These are phyloP conservation scores for Oryzias woworae DNA, from an alignment of 2,113 vertebrate genomes.

Conservation along the genomic window DNA sequence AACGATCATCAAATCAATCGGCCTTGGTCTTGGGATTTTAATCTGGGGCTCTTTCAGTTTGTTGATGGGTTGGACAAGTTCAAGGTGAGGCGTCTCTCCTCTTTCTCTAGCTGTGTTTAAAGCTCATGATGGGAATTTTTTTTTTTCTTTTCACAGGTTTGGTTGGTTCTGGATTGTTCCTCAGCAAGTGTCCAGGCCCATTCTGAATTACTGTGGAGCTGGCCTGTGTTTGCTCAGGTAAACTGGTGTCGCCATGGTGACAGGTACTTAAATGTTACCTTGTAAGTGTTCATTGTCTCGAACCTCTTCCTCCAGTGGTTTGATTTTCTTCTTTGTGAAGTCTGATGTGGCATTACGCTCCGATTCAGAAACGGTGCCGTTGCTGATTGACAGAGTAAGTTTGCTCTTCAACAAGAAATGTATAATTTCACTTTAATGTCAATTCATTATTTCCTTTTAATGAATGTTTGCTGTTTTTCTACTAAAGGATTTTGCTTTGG, in stretches of 20 bases:
- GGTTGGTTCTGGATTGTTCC: slow-evolving; percentile 89
- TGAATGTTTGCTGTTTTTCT: no score
- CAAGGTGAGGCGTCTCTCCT: slow-evolving; percentile 76
- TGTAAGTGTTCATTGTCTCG: not conserved
- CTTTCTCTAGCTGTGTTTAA: not conserved
- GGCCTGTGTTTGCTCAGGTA: slow-evolving; percentile 88
- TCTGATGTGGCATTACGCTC: slow-evolving; percentile 74
- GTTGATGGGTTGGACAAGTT: slow-evolving; percentile 89
- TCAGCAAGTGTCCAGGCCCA: slow-evolving; percentile 80
- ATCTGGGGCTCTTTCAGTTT: slow-evolving; percentile 88
- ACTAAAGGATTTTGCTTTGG: not conserved
- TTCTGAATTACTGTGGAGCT: slow-evolving; percentile 86
- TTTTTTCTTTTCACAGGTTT: slow-evolving; percentile 73
- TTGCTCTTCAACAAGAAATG: not conserved
- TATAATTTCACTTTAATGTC: not conserved
- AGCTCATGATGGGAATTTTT: not conserved
- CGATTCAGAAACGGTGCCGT: slow-evolving; percentile 66
- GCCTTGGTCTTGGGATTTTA: slow-evolving; percentile 86
- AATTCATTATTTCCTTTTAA: no score
- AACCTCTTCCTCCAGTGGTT: slow-evolving; percentile 74
- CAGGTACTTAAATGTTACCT: not conserved
- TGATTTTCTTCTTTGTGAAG: slow-evolving; percentile 91
- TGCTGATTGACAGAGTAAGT: slow-evolving; percentile 85
- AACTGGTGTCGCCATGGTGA: not conserved
- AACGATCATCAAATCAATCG: slow-evolving; percentile 87